A percentile compares a stretch with the other conserved stretches of the same genome.
Conservation (phyloP, 2,113 vertebrate species). For the Cyphomyrus discorhynchus region DNA sequence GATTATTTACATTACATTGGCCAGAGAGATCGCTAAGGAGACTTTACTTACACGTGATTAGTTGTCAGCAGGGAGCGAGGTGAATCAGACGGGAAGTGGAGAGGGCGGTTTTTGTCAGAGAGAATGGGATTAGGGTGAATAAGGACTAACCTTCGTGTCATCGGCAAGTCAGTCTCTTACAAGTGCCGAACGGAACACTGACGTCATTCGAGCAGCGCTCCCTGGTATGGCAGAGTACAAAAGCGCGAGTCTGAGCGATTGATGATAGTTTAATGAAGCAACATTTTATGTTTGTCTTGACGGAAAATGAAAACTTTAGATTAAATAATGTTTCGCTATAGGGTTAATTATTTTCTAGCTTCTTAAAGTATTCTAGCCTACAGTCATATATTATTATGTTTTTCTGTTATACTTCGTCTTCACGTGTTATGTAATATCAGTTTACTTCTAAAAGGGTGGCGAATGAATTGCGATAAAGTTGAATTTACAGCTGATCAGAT, state of each 20-base stretch:
- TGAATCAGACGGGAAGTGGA: neutral
- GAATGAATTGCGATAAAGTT: neutral
- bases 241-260: neutral
- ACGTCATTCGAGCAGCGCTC: neutral
- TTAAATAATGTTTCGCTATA: neutral
- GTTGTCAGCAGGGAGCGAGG: neutral
- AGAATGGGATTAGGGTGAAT: conserved; percentile 1
- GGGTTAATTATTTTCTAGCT: neutral
- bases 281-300: neutral
- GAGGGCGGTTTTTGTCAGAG: neutral
- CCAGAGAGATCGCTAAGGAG: neutral
- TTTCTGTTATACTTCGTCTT: neutral
- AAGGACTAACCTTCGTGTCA: conserved; percentile 3
- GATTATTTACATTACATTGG: neutral
- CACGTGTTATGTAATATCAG: neutral
- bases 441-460: neutral
- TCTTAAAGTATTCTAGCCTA: neutral
- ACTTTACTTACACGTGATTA: neutral
- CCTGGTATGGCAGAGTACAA: neutral
- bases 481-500: neutral
- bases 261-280: neutral
- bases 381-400: neutral
- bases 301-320: neutral
- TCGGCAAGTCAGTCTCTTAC: neutral
- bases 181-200: neutral